Conservation (phyloP, 2,888 invertebrate species). For the Melanotus villosus region DNA sequence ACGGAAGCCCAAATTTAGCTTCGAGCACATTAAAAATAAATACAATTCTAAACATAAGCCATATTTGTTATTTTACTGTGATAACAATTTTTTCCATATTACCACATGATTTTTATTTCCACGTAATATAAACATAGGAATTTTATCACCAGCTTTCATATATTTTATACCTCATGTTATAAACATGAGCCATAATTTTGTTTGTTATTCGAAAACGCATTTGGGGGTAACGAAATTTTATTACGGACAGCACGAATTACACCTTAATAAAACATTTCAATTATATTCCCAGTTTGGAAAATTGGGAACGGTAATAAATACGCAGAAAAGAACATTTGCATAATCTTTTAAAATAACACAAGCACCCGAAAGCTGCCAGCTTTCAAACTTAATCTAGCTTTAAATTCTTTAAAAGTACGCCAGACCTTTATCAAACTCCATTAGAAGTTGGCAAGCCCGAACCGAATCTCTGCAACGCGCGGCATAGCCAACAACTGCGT, state of each 20-base stretch:
- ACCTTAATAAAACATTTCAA: background rate
- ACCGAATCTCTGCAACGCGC: conserved; percentile 5
- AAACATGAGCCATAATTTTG: conserved; percentile 3
- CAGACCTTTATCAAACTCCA: conserved; percentile 39
- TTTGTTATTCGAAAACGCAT: background rate
- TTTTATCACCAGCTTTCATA: conserved; percentile 19
- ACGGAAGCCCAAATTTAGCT: background rate
- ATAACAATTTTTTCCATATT: background rate
- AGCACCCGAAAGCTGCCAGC: conserved; percentile 29
- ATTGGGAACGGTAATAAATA: conserved; percentile 4
- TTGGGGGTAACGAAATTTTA: background rate
- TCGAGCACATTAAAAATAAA: background rate
- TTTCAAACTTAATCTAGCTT: conserved; percentile 42
- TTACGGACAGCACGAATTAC: background rate
- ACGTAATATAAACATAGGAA: background rate
- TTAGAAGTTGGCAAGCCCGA: conserved; percentile 34
- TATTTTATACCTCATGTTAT: background rate
- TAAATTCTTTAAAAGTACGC: conserved; percentile 38
- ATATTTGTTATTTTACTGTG: background rate
- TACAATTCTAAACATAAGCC: background rate
- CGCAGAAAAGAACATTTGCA: conserved; percentile 27
- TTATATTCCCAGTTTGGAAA: background rate
- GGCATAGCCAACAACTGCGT: conserved; percentile 8
- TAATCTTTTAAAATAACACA: conserved; percentile 39
- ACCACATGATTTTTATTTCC: conserved; percentile 10